Evolutionary conservation across 1,140 invertebrate genomes (phyloP), one percentile per base, ranked within the genome.

Genomic region (Drosophila baimaii): DNA sequence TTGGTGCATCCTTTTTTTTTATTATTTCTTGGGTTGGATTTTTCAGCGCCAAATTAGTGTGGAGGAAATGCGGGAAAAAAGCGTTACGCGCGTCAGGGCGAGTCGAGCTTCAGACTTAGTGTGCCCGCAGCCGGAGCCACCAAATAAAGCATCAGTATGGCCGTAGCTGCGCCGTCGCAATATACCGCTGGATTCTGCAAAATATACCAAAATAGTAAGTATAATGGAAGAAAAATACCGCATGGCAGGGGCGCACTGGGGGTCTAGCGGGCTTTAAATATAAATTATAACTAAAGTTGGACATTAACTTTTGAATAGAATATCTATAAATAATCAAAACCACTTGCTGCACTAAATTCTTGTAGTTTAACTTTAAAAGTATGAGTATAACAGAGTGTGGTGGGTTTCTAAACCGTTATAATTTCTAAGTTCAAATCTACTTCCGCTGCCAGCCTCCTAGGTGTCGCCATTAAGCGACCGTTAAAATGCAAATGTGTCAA

Each of bases 31-130:
- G 46, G 29, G 49, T 63, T 35, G 54, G 68, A 71, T 69, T 75
- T 79, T 72, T 82, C 69, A 89, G 77, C 80, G 79, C 65, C 73
- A 89, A 83, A 83, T 65, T 49, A 58, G 27, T 76, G 70, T 81
- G 82, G 65, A 84, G 69, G 62, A 65, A 69, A 79, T 89, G 82
- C 84, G 80, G 82, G 65, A 82, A 89, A 77, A 83, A 77, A 65
- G 68, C 80, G 77, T 74, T 74, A 89, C 83, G 82, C 65, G 64
- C 64, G 66, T 70, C 66, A 55, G 66, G 63, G 62, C 66, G 62
- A 66, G 49, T 66, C 66, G 70, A 85, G 83, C 71, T 81, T 84
- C 56, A 62, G 83, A 58, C 69, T 77, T 54, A 62, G 82, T 85
- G 73, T 85, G 81, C 15, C 27, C 44, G 33, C 9, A 63, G 25